Conservation (phyloP, 2,113 vertebrate species). For the Ardeotis arabs region DNA sequence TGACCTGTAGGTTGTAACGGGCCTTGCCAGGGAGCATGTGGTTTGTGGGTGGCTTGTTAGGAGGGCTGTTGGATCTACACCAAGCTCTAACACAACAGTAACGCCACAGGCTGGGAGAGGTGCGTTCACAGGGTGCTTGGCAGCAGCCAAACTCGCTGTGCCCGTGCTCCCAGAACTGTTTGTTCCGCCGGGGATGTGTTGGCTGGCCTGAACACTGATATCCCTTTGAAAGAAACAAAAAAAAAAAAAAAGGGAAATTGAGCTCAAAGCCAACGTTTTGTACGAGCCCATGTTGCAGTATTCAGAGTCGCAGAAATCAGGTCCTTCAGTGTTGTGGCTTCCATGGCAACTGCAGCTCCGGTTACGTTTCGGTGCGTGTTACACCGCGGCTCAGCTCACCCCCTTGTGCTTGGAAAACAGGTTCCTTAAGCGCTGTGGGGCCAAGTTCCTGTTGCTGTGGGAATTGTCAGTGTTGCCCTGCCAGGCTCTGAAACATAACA, state of each 20-base stretch:
- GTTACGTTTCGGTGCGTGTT: not conserved
- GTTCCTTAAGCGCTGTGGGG: not conserved
- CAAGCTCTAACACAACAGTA: not conserved
- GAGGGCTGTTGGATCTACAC: not conserved
- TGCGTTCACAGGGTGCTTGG: accelerated
- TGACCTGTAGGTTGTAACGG: not conserved
- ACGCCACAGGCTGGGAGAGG: accelerated
- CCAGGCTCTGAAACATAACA: not conserved
- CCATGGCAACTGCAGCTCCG: not conserved
- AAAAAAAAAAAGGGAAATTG: not conserved
- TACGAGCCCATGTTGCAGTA: not conserved
- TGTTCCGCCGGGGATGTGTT: not conserved
- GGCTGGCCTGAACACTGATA: not conserved
- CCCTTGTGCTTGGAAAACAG: not conserved
- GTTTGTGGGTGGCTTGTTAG: not conserved
- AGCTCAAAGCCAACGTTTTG: not conserved
- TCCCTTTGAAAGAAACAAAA: not conserved
- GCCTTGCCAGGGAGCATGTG: not conserved
- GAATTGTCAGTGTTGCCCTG: not conserved
- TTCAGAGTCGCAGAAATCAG: not conserved
- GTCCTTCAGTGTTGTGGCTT: not conserved
- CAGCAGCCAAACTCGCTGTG: not conserved
- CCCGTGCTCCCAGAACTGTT: not conserved
- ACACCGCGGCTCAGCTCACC: not conserved
- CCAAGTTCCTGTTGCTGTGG: not conserved